Base-by-base conservation (phyloP, 2,797 vertebrate species). In the Sebastes iracundus region DNA sequence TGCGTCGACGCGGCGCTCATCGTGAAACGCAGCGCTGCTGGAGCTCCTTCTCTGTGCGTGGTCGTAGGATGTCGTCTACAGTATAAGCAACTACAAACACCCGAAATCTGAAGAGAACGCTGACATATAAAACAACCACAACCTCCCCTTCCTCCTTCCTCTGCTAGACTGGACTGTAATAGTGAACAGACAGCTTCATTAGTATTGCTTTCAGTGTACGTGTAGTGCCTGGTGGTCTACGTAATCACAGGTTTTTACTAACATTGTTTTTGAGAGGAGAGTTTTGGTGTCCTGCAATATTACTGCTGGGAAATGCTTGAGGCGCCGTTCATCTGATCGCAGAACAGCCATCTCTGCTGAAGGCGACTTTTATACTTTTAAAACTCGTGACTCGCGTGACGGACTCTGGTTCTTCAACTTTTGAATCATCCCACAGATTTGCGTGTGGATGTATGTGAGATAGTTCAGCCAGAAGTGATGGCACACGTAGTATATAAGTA, bases 121-220 rank as follows among this genome's bases (percentile, higher is more conserved):
- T 11, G 22, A 76, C 63, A 65, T 16, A 22, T 7, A 79, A 72
- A 56, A 76, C 55, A 4, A 67, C 23, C 55, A 60, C 18, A 23
- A 38, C 32, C 58, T 42, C n/a, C 12, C 30, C 35, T 10, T 59
- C 18, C 33, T 56, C 33, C 25, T 52, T 62, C 27, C 33, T 65
- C 13, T n/a, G 20, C 22, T 63, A 11, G 20, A 59, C 16, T 22
- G 46, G 42, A 27, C 63, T 61, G 23, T 75, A 28, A 11, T 6
- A 25, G 38, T 53, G 28, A 70, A 65, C 28, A 63, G 27, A 78
- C 14, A 63, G 53, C 9, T 38, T 68, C 2, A 23, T 2, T 52
- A 59, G 64, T 84, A 84, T 87, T 84, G 74, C 66, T 89, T 75
- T 70, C 10, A 60, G 38, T 42, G 58, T 60, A 78, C 13, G 11